A percentile compares a stretch with the other conserved stretches of the same genome.
Conservation (phyloP, 2,113 vertebrate genomes). For the Crotalus viridis region DNA sequence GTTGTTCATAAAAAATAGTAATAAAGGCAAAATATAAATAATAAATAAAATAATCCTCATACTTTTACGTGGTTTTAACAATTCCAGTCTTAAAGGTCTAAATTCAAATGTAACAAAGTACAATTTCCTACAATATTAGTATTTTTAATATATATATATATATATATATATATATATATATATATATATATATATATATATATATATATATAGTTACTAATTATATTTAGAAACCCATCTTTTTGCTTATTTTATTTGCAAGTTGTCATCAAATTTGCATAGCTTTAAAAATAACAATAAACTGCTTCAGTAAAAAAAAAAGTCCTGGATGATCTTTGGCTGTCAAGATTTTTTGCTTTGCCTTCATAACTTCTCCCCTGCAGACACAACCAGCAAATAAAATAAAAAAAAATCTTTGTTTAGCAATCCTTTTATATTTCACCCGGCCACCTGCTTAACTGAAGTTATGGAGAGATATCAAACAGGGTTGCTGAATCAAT, state of each 20-base stretch:
- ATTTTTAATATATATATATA: too few relatives aligned
- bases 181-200: background rate
- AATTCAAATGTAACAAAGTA: background rate
- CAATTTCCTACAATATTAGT: slow-evolving; percentile 36
- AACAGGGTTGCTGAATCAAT: slow-evolving; percentile 27
- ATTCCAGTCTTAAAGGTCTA: background rate
- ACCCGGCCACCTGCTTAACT: slow-evolving; percentile 68
- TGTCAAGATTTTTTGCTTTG: slow-evolving; percentile 59
- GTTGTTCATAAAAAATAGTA: background rate
- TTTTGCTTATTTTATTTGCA: slow-evolving; percentile 55
- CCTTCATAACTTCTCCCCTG: slow-evolving; percentile 70
- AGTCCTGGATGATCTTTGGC: slow-evolving; percentile 59
- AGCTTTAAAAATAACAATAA: slow-evolving; percentile 62
- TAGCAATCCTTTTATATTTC: slow-evolving; percentile 63
- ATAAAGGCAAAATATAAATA: background rate
- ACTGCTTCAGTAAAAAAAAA: slow-evolving; percentile 52
- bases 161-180: too few relatives aligned
- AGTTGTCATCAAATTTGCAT: slow-evolving; percentile 66
- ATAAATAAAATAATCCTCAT: background rate
- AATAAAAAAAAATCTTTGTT: slow-evolving; percentile 72
- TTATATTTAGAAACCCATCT: slow-evolving; percentile 12
- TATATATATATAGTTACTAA: background rate
- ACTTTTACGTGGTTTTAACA: background rate
- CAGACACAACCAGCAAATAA: slow-evolving; percentile 67
- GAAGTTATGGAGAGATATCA: slow-evolving; percentile 59